Base-by-base conservation (phyloP, 2,113 vertebrate species). In the Polyodon spathula region DNA sequence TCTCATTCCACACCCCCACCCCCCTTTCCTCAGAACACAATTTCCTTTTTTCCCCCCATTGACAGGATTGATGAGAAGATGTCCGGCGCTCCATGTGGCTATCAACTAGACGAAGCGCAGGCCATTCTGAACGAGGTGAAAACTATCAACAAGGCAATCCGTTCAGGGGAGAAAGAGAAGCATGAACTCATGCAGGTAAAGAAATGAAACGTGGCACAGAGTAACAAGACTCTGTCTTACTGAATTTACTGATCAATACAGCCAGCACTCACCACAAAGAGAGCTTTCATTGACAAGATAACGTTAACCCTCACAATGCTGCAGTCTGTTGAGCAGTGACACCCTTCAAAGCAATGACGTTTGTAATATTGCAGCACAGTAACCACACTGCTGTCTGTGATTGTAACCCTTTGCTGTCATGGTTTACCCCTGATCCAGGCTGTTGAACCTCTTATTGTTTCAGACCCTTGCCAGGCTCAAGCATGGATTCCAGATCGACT, bases 21-120 rank as follows among this genome's bases (percentile, higher is more conserved):
- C 4, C 10, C 43, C 44, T 43, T 7, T 14, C 7, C 38, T 14
- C 53, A n/a, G n/a, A n/a, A n/a, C n/a, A n/a, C 67, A 59, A 52
- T 8, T 61, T 4, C 0, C 0, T 1, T 41, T 37, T 61, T 60
- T 58, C 66, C 63, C 15, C 16, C n/a, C n/a, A n/a, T n/a, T 1
- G 16, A 4, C 74, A 99, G 96, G 82, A 97, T 99, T 48, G 92
- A 97, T 76, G 87, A 86, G 78, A 99, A 98, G 82, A 92, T 99
- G 84, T 93, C 94, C 63, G 88, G 79, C 67, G 78, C 83, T 57
- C 86, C 89, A 37, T 86, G 84, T 44, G 92, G 92, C 67, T 97
- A 87, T 81, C 92, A 91, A 78, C 87, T 93, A 68, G 92, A 97
- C 65, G 94, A 99, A 68, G 92, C 92, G 16, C 94, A 97, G 81